phyloP scores from a whole-genome alignment of 2,888 invertebrate genomes.

The Neuroscelio doddi region DNA sequence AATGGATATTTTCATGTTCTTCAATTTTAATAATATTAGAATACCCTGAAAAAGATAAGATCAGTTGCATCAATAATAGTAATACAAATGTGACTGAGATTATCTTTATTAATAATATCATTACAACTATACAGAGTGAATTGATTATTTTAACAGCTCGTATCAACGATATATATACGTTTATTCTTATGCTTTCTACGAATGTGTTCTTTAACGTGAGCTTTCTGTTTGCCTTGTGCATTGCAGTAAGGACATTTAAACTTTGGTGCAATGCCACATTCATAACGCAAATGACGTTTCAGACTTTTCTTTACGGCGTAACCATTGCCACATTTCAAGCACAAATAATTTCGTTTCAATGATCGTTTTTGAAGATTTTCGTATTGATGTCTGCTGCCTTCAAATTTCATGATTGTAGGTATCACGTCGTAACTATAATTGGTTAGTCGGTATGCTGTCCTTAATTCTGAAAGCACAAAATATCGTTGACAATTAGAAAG shows the following conservation, averaged over 20 bases:
- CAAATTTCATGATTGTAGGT: slow-evolving; percentile 8
- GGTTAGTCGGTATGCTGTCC: background rate
- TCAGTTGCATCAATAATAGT: no score
- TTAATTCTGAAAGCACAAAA: slow-evolving; percentile 12
- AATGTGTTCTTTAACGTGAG: slow-evolving; percentile 65
- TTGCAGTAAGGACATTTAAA: slow-evolving; percentile 68
- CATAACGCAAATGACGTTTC: slow-evolving; percentile 69
- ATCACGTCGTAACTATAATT: background rate
- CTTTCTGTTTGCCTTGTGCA: slow-evolving; percentile 63
- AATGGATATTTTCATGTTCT: no score
- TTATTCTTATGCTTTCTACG: slow-evolving; percentile 61
- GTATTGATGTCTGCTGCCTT: background rate
- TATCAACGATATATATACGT: slow-evolving; percentile 59
- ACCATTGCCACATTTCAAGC: slow-evolving; percentile 74
- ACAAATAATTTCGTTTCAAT: slow-evolving; percentile 54
- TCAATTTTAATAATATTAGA: no score
- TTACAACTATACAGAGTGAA: background rate
- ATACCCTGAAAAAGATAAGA: no score
- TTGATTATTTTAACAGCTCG: slow-evolving; percentile 7
- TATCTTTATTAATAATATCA: background rate
- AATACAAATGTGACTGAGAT: no score
- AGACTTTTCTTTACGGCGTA: slow-evolving; percentile 76
- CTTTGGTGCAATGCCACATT: slow-evolving; percentile 66
- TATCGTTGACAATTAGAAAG: background rate
- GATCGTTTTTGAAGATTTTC: background rate